Evolutionary conservation across 2,797 vertebrate genomes (phyloP).

Genomic region (Pristis pectinata): DNA sequence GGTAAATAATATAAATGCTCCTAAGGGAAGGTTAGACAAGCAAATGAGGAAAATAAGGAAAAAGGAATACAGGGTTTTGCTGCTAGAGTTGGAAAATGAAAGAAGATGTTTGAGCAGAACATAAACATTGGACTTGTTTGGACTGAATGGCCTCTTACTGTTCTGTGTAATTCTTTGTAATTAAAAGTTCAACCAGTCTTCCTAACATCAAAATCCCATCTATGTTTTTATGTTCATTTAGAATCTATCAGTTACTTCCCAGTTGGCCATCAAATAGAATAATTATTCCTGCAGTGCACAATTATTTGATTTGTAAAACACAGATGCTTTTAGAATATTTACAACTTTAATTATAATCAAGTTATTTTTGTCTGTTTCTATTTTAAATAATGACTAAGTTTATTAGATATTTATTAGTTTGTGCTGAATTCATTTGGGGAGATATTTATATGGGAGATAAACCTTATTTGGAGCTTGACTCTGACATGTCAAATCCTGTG

Average conservation of each 20-base stretch:
- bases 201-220: conserved; percentile 1
- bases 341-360: conserved; percentile 9
- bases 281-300: background rate
- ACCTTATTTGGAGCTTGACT: background rate
- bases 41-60: no score
- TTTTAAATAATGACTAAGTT: background rate
- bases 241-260: background rate
- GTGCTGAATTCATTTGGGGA: conserved; percentile 3
- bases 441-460: background rate
- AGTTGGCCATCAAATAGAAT: conserved; percentile 23
- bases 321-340: background rate
- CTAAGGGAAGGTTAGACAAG: no score
- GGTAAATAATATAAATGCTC: no score
- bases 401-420: conserved; percentile 23
- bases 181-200: background rate
- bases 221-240: background rate
- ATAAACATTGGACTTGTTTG: no score
- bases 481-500: background rate
- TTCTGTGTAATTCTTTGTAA: background rate
- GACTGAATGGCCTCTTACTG: no score
- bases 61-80: no score
- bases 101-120: no score
- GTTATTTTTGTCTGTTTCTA: conserved; percentile 8
- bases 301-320: conserved; percentile 22
- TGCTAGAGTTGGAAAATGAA: no score